These are phyloP conservation scores for Mystacornis crossleyi DNA, from an alignment of 2,113 vertebrate genomes.

Conservation along the genomic window DNA sequence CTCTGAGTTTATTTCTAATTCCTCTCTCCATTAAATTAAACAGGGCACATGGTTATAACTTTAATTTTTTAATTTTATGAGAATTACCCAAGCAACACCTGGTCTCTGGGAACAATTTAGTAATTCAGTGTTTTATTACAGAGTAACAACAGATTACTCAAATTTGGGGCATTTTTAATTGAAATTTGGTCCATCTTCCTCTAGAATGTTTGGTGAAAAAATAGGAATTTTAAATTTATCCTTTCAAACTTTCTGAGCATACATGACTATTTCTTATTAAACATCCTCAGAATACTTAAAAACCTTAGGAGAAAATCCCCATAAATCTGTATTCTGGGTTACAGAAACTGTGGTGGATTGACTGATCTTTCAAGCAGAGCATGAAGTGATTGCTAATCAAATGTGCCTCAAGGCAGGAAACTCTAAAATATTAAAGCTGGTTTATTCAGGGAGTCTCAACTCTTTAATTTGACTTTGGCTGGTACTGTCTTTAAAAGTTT, in stretches of 20 bases:
- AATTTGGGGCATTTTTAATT: conserved; percentile 1
- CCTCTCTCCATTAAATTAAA: conserved; percentile 58
- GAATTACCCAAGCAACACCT: conserved; percentile 67
- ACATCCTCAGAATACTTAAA: not conserved
- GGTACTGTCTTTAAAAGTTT: not conserved
- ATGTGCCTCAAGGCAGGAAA: conserved; percentile 3
- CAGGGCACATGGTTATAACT: conserved; percentile 58
- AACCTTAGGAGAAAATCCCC: not conserved
- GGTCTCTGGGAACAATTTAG: conserved; percentile 63
- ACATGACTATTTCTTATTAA: not conserved
- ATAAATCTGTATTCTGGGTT: not conserved
- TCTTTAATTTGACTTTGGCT: not conserved
- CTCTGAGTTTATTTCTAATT: conserved; percentile 64
- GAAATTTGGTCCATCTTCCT: not conserved
- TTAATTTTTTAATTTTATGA: conserved; percentile 72
- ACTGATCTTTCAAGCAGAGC: conserved; percentile 22
- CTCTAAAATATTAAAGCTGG: conserved; percentile 3
- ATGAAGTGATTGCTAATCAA: conserved; percentile 35
- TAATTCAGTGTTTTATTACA: conserved; percentile 53
- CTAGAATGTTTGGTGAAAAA: not conserved
- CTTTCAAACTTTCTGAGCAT: not conserved
- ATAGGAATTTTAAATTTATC: not conserved
- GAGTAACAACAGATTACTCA: conserved; percentile 53
- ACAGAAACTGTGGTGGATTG: not conserved
- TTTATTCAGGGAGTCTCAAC: not conserved